phyloP scores from a whole-genome alignment of 2,888 invertebrate species.

The Brassicogethes aeneus region DNA sequence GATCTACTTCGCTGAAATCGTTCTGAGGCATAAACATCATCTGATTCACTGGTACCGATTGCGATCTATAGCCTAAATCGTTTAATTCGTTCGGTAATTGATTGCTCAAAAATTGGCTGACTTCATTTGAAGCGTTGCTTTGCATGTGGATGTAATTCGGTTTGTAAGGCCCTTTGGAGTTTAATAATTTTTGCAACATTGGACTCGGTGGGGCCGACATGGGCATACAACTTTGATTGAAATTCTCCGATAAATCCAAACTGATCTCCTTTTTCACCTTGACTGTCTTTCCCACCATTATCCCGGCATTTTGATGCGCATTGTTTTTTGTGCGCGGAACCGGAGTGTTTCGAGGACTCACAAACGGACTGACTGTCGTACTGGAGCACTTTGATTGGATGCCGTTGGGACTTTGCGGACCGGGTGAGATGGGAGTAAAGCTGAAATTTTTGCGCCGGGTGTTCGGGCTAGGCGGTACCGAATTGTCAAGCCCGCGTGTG shows the following conservation, averaged over 20 bases:
- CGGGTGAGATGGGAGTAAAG: conserved; percentile 79
- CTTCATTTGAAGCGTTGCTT: background rate
- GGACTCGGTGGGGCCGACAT: conserved; percentile 67
- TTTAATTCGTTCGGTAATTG: background rate
- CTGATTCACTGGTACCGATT: conserved; percentile 58
- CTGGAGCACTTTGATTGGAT: conserved; percentile 53
- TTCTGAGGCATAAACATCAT: conserved; percentile 32
- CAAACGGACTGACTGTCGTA: conserved; percentile 69
- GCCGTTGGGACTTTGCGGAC: conserved; percentile 55
- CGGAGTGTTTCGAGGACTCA: conserved; percentile 65
- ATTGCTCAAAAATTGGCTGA: background rate
- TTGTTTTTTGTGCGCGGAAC: conserved; percentile 56
- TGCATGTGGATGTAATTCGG: background rate
- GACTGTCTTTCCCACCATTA: conserved; percentile 17
- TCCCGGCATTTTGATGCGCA: conserved; percentile 44
- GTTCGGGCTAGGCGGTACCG: conserved; percentile 66
- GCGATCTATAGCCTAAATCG: conserved; percentile 48
- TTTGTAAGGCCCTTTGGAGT: conserved; percentile 28
- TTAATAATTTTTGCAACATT: conserved; percentile 43
- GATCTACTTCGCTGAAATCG: conserved; percentile 63
- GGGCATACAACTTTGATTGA: conserved; percentile 39
- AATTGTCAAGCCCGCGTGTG: conserved; percentile 35
- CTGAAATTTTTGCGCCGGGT: conserved; percentile 71
- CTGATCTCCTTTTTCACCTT: conserved; percentile 32
- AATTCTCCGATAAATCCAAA: conserved; percentile 7